These are phyloP conservation scores for Mormyrops attenuatus DNA, from an alignment of 2,797 vertebrate species.

Conservation along the genomic window DNA sequence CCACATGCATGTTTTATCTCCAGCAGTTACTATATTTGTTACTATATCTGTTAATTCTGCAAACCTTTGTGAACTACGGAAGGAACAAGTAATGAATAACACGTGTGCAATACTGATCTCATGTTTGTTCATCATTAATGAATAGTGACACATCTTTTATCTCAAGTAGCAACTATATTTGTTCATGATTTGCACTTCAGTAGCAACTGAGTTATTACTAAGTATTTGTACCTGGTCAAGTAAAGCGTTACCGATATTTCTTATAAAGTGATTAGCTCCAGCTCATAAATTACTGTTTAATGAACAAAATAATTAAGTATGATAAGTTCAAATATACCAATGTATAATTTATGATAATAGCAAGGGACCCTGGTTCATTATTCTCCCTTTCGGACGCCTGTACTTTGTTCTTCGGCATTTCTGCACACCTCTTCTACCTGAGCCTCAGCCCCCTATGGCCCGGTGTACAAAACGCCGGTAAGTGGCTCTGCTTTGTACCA, in stretches of 20 bases:
- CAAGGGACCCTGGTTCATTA: background rate
- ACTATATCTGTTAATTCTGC: background rate
- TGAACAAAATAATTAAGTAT: background rate
- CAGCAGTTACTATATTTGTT: background rate
- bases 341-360: background rate
- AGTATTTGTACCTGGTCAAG: background rate
- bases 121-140: background rate
- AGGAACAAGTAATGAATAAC: background rate
- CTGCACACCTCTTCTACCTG: background rate
- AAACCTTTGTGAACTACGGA: background rate
- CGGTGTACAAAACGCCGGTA: background rate
- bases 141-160: background rate
- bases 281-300: background rate
- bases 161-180: background rate
- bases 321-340: background rate
- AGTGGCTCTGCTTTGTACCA: background rate
- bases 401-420: no score
- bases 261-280: background rate
- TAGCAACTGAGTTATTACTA: no score
- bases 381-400: background rate
- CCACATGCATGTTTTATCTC: background rate
- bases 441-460: background rate
- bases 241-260: background rate
- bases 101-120: background rate
- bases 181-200: background rate